Conservation (phyloP, 2,113 vertebrate species). For the Tenrec ecaudatus region DNA sequence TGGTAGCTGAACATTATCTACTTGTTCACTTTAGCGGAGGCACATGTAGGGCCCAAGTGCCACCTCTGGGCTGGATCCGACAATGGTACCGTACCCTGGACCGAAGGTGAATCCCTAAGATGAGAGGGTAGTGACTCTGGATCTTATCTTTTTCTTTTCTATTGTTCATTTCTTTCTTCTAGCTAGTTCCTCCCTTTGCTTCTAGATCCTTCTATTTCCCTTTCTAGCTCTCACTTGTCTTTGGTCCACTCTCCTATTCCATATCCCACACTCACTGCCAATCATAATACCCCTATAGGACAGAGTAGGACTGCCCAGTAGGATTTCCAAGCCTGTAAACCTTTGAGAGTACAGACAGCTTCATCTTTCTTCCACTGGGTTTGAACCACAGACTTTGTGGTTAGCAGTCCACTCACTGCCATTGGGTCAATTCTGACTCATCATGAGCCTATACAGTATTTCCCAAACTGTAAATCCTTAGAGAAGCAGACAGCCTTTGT, state of each 20-base stretch:
- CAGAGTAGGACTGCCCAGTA: background rate
- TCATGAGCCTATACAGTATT: too few species aligned
- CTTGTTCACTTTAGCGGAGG: conserved; percentile 90
- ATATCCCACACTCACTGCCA: background rate
- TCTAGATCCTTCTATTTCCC: background rate
- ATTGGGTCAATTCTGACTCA: too few species aligned
- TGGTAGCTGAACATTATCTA: conserved; percentile 91
- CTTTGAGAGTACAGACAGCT: too few species aligned
- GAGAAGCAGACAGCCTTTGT: too few species aligned
- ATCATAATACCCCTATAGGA: too few species aligned
- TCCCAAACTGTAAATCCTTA: too few species aligned
- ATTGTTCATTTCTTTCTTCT: background rate
- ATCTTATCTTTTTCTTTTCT: background rate
- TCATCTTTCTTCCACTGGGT: too few species aligned
- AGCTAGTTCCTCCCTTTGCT: background rate
- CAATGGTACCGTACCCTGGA: conserved; percentile 90
- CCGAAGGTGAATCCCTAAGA: conserved; percentile 80
- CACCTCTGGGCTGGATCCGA: conserved; percentile 89
- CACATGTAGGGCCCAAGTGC: conserved; percentile 88
- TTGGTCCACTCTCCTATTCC: too few species aligned
- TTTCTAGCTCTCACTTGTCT: background rate
- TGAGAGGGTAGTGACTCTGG: accelerated
- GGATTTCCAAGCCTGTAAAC: too few species aligned
- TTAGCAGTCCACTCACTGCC: too few species aligned
- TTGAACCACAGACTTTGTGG: too few species aligned